These are phyloP conservation scores for Brachylomia viminalis DNA, from an alignment of 2,888 invertebrate species.

Conservation along the genomic window DNA sequence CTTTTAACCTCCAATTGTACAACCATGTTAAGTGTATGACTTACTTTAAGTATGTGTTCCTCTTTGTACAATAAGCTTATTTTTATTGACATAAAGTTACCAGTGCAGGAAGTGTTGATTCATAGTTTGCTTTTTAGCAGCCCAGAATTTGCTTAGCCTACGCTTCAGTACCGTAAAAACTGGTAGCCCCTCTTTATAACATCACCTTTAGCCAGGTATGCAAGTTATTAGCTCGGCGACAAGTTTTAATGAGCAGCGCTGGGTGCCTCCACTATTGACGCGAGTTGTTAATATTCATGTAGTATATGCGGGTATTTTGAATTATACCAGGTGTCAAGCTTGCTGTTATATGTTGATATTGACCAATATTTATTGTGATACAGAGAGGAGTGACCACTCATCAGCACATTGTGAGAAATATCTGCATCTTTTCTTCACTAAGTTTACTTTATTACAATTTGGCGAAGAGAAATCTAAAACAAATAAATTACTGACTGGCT, in stretches of 20 bases:
- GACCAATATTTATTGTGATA: background rate
- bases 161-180: background rate
- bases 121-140: too few species aligned
- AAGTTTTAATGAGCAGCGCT: conserved; percentile 68
- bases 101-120: too few species aligned
- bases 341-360: conserved; percentile 8
- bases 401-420: too few species aligned
- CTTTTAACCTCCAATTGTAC: too few species aligned
- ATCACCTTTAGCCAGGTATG: conserved; percentile 57
- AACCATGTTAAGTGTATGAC: too few species aligned
- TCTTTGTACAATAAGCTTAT: too few species aligned
- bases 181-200: conserved; percentile 16
- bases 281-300: conserved; percentile 61
- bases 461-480: too few species aligned
- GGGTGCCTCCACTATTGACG: conserved; percentile 55
- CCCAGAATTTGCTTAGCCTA: background rate
- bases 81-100: too few species aligned
- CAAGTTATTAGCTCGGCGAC: conserved; percentile 65
- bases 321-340: conserved; percentile 6
- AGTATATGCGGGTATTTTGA: conserved; percentile 31
- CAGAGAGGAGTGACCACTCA: background rate
- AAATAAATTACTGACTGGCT: too few species aligned
- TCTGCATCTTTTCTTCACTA: too few species aligned
- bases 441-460: too few species aligned
- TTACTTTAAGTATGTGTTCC: too few species aligned